These are phyloP conservation scores for Leucopternis melanops DNA, from an alignment of 2,113 vertebrate species.

Conservation along the genomic window DNA sequence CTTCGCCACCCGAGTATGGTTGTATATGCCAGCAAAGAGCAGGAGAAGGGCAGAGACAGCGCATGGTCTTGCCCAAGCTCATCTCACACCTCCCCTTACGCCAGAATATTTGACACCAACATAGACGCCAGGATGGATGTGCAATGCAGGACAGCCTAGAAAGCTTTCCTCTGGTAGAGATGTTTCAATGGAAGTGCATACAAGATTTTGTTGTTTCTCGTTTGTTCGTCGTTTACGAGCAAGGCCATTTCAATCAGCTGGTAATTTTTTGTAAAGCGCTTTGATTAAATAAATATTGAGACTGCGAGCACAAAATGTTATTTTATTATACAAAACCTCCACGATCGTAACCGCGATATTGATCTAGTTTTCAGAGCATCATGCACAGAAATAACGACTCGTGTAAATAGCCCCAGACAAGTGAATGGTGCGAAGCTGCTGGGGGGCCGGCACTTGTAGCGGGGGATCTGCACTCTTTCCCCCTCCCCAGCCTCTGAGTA, in stretches of 20 bases:
- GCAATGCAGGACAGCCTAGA: background rate
- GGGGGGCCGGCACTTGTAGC: background rate
- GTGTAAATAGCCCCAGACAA: background rate
- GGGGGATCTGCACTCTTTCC: background rate
- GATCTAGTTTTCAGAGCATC: background rate
- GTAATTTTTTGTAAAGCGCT: background rate
- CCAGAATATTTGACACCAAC: no score
- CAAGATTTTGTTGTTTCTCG: background rate
- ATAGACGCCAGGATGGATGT: fast-evolving
- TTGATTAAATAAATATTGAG: background rate
- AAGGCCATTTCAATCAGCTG: background rate
- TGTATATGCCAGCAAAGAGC: background rate
- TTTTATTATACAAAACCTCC: background rate
- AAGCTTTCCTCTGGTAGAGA: background rate
- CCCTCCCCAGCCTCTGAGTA: background rate
- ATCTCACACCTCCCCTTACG: background rate
- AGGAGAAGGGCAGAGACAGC: background rate
- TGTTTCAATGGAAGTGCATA: no score
- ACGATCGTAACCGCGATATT: fast-evolving
- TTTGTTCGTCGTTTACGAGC: background rate
- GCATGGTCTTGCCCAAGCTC: background rate
- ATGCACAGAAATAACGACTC: fast-evolving
- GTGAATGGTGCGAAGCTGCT: background rate
- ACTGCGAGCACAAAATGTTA: background rate
- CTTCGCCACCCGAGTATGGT: background rate